Percentiles rank a stretch among this genome's conserved stretches.
Conservation (phyloP, 2,113 vertebrate species). For the Uria lomvia region DNA sequence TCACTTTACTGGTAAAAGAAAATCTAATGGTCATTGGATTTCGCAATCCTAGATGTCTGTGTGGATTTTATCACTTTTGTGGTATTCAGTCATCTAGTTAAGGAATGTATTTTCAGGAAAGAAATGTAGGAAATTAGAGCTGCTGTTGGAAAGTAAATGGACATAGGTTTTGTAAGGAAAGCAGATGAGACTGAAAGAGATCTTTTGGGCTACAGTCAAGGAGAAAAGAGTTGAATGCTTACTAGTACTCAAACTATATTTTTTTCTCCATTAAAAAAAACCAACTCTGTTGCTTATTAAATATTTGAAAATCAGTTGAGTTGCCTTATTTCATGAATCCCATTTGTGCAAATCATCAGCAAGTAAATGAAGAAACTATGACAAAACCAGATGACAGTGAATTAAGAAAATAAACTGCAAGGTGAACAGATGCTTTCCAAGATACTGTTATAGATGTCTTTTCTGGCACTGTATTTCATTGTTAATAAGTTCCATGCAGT, state of each 20-base stretch:
- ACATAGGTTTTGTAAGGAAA: neutral
- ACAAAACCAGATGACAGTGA: neutral
- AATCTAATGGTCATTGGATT: neutral
- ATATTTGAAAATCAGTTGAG: neutral
- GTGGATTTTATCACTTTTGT: neutral
- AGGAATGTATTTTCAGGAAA: neutral
- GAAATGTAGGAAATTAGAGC: neutral
- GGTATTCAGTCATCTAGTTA: neutral
- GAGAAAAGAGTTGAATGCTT: neutral
- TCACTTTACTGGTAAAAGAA: neutral
- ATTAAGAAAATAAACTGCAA: neutral
- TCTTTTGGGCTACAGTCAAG: neutral
- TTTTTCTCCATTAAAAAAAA: neutral
- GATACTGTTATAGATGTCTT: neutral
- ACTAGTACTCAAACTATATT: neutral
- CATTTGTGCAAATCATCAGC: neutral
- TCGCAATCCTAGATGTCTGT: neutral
- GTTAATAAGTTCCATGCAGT: neutral
- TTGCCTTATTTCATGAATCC: neutral
- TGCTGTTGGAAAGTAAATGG: neutral
- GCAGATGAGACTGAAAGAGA: neutral
- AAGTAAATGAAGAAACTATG: neutral
- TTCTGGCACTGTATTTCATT: neutral
- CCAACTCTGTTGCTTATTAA: neutral
- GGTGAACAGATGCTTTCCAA: neutral